Conservation (phyloP, 2,113 vertebrate genomes). For the Chionis minor region DNA sequence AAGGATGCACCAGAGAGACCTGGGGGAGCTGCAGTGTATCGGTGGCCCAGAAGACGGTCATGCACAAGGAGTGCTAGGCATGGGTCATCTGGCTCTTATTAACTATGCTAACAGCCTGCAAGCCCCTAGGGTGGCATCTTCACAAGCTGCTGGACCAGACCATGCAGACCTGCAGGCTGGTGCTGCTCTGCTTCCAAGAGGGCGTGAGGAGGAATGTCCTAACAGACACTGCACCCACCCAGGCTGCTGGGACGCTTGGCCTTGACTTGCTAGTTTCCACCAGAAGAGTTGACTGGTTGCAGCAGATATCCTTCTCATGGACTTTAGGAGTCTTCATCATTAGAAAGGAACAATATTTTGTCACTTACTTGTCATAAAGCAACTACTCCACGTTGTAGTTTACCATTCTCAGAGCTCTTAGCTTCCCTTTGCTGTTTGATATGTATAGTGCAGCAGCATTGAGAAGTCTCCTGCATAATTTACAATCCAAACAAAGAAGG, state of each 20-base stretch:
- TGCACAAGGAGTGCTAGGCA: neutral
- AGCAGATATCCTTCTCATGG: neutral
- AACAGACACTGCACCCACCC: neutral
- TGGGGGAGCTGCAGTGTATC: too few species aligned
- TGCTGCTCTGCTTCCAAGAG: neutral
- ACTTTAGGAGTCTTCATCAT: accelerated
- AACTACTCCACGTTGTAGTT: neutral
- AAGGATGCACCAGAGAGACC: neutral
- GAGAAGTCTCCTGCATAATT: neutral
- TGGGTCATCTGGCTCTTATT: neutral
- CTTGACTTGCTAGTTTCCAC: too few species aligned
- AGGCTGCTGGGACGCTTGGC: too few species aligned
- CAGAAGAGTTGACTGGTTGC: neutral
- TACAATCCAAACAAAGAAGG: neutral
- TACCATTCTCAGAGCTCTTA: neutral
- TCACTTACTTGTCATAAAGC: neutral
- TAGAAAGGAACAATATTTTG: neutral
- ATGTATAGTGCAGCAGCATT: neutral
- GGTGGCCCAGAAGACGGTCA: neutral
- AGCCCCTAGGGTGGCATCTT: neutral
- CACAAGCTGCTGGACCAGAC: neutral
- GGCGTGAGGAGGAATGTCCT: neutral
- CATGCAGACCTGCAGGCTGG: neutral
- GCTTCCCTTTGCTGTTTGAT: neutral
- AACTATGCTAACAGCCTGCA: neutral